Percentiles rank a stretch among this genome's conserved stretches.
phyloP scores from a whole-genome alignment of 2,797 vertebrate species.

The Euphonia xanthogaster region DNA sequence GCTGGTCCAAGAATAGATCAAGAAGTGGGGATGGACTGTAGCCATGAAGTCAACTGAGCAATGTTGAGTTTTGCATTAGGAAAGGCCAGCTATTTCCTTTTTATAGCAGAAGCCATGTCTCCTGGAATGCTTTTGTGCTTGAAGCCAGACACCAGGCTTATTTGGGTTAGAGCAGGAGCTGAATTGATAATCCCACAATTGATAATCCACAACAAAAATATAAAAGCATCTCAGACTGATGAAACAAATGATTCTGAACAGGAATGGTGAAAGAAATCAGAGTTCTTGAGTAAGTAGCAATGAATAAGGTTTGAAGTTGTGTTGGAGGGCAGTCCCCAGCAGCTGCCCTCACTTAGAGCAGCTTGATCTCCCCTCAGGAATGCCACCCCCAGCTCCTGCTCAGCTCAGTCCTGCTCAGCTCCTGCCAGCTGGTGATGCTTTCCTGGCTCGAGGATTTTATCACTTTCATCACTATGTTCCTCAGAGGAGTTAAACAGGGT shows the following conservation, averaged over 20 bases:
- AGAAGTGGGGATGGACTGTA: not conserved
- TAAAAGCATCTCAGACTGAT: not conserved
- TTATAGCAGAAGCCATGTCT: not conserved
- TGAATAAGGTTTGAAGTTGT: not conserved
- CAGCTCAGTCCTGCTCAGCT: not conserved
- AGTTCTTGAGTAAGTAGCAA: not conserved
- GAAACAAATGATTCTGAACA: not conserved
- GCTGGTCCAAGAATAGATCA: not conserved
- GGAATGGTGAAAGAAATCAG: not conserved
- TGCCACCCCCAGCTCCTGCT: not conserved
- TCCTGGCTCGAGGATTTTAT: not conserved
- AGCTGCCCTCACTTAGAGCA: not conserved
- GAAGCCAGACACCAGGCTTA: not conserved
- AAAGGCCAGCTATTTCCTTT: not conserved
- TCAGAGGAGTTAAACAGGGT: not conserved
- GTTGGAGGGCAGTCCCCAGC: not conserved
- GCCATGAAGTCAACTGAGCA: not conserved
- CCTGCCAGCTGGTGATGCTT: not conserved
- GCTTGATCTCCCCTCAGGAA: not conserved
- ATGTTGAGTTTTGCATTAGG: not conserved
- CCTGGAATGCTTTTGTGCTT: not conserved
- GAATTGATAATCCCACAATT: not conserved
- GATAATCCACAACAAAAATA: not conserved
- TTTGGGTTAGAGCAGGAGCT: not conserved
- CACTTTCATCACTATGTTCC: not conserved